A percentile compares a stretch with the other conserved stretches of the same genome.
These are phyloP conservation scores for Mormyrus iriodes DNA, from an alignment of 2,113 vertebrate species.

Conservation along the genomic window DNA sequence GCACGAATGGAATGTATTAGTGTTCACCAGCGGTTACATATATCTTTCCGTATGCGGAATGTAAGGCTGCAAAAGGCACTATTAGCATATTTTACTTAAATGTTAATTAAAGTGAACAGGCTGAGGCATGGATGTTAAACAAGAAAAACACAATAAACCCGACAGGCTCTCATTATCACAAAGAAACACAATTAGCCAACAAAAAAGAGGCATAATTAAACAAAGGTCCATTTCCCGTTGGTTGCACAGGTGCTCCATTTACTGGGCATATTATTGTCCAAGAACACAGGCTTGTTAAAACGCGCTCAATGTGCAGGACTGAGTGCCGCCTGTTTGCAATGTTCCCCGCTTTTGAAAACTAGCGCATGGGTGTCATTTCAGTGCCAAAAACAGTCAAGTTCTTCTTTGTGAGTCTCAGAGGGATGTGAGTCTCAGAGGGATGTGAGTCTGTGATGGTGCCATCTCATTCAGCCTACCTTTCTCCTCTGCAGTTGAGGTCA, in stretches of 20 bases:
- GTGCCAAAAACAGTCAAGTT: neutral
- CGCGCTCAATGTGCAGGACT: neutral
- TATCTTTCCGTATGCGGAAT: neutral
- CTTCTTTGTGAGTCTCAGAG: neutral
- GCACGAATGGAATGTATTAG: neutral
- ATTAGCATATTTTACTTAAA: neutral
- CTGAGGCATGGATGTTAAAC: neutral
- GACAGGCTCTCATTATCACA: neutral
- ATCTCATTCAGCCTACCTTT: neutral
- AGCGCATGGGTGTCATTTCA: neutral
- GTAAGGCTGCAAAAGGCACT: neutral
- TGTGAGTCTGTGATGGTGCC: neutral
- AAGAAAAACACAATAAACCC: neutral
- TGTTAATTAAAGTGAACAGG: neutral
- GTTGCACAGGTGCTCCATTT: neutral
- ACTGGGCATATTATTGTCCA: neutral
- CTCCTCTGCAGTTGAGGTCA: neutral
- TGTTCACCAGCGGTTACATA: neutral
- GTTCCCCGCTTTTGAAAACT: neutral
- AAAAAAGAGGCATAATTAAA: neutral
- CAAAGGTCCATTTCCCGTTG: neutral
- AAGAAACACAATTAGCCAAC: neutral
- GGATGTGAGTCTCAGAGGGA: neutral
- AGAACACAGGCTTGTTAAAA: neutral
- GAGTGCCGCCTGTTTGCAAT: neutral